A percentile compares a stretch with the other conserved stretches of the same genome.
Conservation (phyloP, 2,113 vertebrate genomes). For the Leptocoma aspasia region DNA sequence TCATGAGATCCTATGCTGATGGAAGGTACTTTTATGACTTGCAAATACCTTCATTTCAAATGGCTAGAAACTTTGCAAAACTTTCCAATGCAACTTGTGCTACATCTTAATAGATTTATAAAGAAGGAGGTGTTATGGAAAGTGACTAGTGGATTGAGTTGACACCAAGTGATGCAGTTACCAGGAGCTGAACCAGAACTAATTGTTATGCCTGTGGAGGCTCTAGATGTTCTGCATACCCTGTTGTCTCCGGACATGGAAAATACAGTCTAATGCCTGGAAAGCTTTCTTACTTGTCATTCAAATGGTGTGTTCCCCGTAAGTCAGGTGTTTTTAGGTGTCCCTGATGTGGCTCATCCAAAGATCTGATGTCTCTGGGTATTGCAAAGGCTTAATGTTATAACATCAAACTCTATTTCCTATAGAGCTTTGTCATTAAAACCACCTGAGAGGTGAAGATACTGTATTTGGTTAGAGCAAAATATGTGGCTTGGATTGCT, state of each 20-base stretch:
- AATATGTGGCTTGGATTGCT: neutral
- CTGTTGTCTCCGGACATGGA: neutral
- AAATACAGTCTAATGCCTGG: neutral
- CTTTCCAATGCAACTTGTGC: neutral
- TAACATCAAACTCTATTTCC: neutral
- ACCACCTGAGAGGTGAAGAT: neutral
- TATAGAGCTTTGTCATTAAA: neutral
- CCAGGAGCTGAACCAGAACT: neutral
- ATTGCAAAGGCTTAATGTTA: neutral
- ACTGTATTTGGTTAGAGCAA: neutral
- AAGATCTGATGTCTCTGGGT: neutral
- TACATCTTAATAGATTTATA: neutral
- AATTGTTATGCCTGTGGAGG: neutral
- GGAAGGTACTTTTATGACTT: neutral
- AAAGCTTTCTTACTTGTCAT: neutral
- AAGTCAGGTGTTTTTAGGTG: neutral
- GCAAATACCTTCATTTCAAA: neutral
- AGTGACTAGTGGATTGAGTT: neutral
- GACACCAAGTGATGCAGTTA: neutral
- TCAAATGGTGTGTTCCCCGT: neutral
- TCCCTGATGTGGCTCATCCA: neutral
- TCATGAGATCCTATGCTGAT: neutral
- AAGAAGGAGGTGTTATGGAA: neutral
- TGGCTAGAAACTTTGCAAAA: neutral
- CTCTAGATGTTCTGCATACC: neutral